phyloP scores from a whole-genome alignment of 2,113 vertebrate species.

The Tautogolabrus adspersus region DNA sequence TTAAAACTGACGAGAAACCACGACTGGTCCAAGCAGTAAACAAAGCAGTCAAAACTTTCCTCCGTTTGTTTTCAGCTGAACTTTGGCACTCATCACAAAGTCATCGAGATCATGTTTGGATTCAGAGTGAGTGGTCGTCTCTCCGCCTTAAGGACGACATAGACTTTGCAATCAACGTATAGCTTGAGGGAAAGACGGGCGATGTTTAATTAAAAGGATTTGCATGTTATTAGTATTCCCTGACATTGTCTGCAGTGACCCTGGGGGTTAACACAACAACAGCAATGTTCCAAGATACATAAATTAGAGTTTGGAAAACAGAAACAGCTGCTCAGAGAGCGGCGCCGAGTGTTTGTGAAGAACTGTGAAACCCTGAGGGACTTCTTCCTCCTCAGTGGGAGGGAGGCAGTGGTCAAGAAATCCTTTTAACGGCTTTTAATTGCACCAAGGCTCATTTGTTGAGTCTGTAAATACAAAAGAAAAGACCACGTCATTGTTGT shows the following conservation, averaged over 20 bases:
- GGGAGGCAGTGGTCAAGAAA: background rate
- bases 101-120: background rate
- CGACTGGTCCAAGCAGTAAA: no score
- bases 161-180: conserved; percentile 42
- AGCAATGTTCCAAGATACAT: conserved; percentile 45
- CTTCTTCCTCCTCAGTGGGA: background rate
- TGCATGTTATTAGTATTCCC: conserved; percentile 66
- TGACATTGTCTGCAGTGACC: conserved; percentile 49
- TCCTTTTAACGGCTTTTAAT: background rate
- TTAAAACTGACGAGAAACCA: no score
- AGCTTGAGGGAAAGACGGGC: conserved; percentile 47
- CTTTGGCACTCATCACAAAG: background rate
- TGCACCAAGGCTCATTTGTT: background rate
- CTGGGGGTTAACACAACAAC: conserved; percentile 37
- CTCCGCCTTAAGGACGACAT: conserved; percentile 1
- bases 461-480: background rate
- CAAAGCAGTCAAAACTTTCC: no score
- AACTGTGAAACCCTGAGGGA: background rate
- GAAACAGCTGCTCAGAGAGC: conserved; percentile 36
- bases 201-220: conserved; percentile 64
- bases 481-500: no score
- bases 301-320: conserved; percentile 49
- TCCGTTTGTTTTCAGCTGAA: no score
- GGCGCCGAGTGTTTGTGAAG: conserved; percentile 1
- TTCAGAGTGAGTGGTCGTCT: background rate